Conservation (phyloP, 2,888 invertebrate species). For the Hyposoter didymator region DNA sequence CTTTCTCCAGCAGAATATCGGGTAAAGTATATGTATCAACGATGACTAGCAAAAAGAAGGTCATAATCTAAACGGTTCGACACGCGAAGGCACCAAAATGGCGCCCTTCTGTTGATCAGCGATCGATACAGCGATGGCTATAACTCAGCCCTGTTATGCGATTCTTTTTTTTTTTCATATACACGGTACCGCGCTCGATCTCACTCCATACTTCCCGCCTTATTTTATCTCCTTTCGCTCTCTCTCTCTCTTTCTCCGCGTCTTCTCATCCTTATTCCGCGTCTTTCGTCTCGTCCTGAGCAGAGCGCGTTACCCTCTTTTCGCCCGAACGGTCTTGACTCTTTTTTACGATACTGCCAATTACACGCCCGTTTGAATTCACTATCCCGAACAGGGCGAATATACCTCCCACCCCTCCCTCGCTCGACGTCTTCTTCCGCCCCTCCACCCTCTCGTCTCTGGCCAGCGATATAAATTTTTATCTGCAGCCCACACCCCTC, state of each 20-base stretch:
- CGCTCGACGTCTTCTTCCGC: slow-evolving; percentile 31
- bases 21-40: slow-evolving; percentile 3
- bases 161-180: slow-evolving; percentile 32
- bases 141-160: slow-evolving; percentile 37
- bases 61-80: not conserved
- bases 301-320: slow-evolving; percentile 65
- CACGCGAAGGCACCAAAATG: not conserved
- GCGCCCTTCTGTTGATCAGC: slow-evolving; percentile 27
- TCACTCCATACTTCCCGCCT: slow-evolving; percentile 70
- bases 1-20: slow-evolving; percentile 28
- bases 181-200: slow-evolving; percentile 48
- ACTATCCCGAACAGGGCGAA: slow-evolving; percentile 81
- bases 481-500: slow-evolving; percentile 71
- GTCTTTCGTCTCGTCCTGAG: slow-evolving; percentile 45
- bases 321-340: slow-evolving; percentile 74
- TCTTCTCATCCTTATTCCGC: slow-evolving; percentile 37
- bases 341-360: slow-evolving; percentile 84
- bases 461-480: slow-evolving; percentile 80
- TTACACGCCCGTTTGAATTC: slow-evolving; percentile 84
- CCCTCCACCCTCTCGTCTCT: slow-evolving; percentile 11
- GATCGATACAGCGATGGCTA: slow-evolving; percentile 44
- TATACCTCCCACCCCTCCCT: slow-evolving; percentile 58
- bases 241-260: slow-evolving; percentile 59
- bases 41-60: slow-evolving; percentile 14
- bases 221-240: slow-evolving; percentile 72